Evolutionary conservation across 2,797 vertebrate genomes (phyloP).

Genomic region (Cetoscarus ocellatus): DNA sequence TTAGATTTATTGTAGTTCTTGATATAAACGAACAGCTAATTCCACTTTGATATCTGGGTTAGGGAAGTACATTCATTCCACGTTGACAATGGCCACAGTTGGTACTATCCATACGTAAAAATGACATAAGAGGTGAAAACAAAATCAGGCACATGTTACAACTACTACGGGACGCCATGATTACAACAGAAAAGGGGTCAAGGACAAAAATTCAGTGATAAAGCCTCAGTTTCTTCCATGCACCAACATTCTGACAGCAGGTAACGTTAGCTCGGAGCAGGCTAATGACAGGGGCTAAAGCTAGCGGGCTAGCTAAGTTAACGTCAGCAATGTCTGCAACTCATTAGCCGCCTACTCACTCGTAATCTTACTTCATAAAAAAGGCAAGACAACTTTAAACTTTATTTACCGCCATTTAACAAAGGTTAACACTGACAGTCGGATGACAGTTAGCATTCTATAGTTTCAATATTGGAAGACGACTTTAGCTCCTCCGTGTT

Average conservation of each 20-base stretch:
- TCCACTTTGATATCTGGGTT: neutral
- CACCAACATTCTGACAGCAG: conserved; percentile 43
- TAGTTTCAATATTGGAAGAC: conserved; percentile 23
- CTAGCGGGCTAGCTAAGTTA: conserved; percentile 60
- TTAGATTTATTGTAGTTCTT: too few relatives aligned
- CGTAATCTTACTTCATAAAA: neutral
- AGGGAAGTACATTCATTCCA: conserved; percentile 23
- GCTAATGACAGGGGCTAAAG: conserved; percentile 52
- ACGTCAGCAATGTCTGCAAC: conserved; percentile 64
- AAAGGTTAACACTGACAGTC: neutral
- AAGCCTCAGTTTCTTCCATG: too few relatives aligned
- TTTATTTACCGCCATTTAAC: accelerated
- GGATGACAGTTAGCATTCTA: neutral
- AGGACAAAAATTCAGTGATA: too few relatives aligned
- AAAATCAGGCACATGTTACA: too few relatives aligned
- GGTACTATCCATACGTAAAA: too few relatives aligned
- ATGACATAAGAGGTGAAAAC: too few relatives aligned
- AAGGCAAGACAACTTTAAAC: too few relatives aligned
- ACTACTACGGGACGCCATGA: accelerated
- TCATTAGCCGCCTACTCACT: neutral
- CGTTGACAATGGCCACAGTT: conserved; percentile 52
- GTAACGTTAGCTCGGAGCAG: conserved; percentile 39
- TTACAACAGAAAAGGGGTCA: neutral
- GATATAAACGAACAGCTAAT: accelerated
- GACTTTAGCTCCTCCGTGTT: conserved; percentile 26